Percentiles rank a stretch among this genome's conserved stretches.
phyloP scores from a whole-genome alignment of 2,113 vertebrate genomes.

The Aepyceros melampus region DNA sequence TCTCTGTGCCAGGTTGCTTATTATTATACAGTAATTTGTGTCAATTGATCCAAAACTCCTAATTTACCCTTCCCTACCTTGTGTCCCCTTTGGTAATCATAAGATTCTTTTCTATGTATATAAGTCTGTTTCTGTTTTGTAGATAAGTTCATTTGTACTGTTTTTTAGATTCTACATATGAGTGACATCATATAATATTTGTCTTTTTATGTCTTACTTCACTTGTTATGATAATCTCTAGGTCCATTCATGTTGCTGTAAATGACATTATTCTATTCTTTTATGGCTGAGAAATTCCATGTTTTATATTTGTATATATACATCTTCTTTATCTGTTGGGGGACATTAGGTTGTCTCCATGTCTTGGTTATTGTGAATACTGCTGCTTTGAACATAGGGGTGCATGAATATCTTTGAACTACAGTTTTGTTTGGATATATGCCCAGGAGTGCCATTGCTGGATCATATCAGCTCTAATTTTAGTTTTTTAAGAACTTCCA shows the following conservation, averaged over 20 bases:
- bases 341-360: neutral
- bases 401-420: neutral
- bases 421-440: neutral
- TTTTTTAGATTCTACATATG: neutral
- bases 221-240: neutral
- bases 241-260: neutral
- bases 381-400: neutral
- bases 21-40: neutral
- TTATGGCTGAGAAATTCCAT: accelerated
- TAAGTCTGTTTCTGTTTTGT: neutral
- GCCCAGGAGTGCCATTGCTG: neutral
- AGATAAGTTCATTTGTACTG: neutral
- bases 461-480: neutral
- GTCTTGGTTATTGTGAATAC: neutral
- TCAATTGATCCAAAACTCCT: neutral
- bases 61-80: neutral
- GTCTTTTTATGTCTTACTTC: neutral
- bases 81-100: neutral
- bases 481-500: neutral
- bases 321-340: neutral
- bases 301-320: neutral
- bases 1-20: neutral
- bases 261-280: neutral
- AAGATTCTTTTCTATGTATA: neutral
- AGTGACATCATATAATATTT: neutral